Evolutionary conservation across 2,113 vertebrate species (phyloP), one percentile per base, ranked within the genome.

Genomic region (Oostethus manadensis): DNA sequence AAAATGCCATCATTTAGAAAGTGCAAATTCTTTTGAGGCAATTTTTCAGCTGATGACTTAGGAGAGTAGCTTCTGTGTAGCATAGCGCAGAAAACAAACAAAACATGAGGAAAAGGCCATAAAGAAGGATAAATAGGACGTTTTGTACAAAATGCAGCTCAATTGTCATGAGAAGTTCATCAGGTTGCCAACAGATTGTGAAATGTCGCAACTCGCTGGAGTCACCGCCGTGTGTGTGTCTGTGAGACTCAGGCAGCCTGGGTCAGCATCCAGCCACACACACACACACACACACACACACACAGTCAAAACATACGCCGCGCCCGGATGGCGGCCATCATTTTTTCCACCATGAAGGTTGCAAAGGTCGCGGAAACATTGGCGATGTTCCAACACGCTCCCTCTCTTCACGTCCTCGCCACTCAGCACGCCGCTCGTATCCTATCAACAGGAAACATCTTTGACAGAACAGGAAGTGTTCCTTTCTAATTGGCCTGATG

Each of bases 381-480:
- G 73, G 81, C 81, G 74, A 74, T 64, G 17, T 26, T 75, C 73
- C 56, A 85, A 65, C 48, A 1, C 49, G 26, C 38, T 45, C 8
- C 68, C 33, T 9, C 51, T 66, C 38, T 29, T 18, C 56, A 26
- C 40, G 33, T 20, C 23, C 70, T 18, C 73, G 33, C 61, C 67
- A 62, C 38, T 67, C 58, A 21, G 62, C 78, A 62, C 70, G 76
- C 71, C 46, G 35, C 58, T 76, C 68, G 46, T 74, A 77, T 81
- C 86, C 89, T 94, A 98, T 98, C 95, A 77, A 90, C 93, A 98
- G 95, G 95, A 98, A 98, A 94, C 95, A 97, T 93, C 94, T 98
- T 94, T 91, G 79, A 71, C 90, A 45, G 89, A 64, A 84, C 89
- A 94, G 94, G 94, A 97, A 97, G 91, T 89, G 59, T 79, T 86